Base-by-base conservation (phyloP, 2,113 vertebrate genomes). In the Thermophis baileyi region DNA sequence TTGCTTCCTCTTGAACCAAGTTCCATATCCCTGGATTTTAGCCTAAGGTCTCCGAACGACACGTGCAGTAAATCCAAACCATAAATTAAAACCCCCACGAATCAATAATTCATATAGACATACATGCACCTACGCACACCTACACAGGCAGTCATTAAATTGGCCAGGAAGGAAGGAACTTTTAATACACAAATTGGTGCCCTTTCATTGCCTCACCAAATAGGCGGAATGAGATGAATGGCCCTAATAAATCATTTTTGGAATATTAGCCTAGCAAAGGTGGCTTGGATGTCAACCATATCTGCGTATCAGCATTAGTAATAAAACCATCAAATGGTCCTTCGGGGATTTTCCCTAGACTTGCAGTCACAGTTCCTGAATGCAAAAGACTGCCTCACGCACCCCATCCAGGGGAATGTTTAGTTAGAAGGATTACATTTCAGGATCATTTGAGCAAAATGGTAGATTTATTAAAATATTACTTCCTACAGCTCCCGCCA, bases 321-420 rank as follows among this genome's bases (percentile, higher is more conserved):
- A 97, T 96, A 96, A 97, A 97, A 96, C 47, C 95, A 96, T 96
- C 94, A 94, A 96, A 96, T 93, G 85, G 25, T 93, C 95, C 97
- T 96, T 97, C 55, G 86, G 96, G 97, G 97, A 97, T 92, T 94
- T 60, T 90, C 92, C 91, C 95, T 92, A 81, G 89, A 89, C 94
- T 95, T 85, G 90, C 87, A 94, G 87, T 89, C 93, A 89, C 93
- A 95, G 92, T 94, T 93, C 85, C 92, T 27, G 93, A 93, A 96
- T 96, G 90, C 49, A 94, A 90, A 92, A 27, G 30, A 40, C 55
- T 94, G 93, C 92, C 94, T 60, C 95, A 55, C 24, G 90, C 93
- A 96, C 96, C 93, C 93, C 95, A 88, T 94, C 94, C 60, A 54
- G 95, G 96, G 96, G 96, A 96, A 95, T 93, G 92, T 93, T 95